Percentiles rank a stretch among this genome's conserved stretches.
Evolutionary conservation across 2,888 invertebrate genomes (phyloP).

Genomic region (Eudasyphora cyanicolor): DNA sequence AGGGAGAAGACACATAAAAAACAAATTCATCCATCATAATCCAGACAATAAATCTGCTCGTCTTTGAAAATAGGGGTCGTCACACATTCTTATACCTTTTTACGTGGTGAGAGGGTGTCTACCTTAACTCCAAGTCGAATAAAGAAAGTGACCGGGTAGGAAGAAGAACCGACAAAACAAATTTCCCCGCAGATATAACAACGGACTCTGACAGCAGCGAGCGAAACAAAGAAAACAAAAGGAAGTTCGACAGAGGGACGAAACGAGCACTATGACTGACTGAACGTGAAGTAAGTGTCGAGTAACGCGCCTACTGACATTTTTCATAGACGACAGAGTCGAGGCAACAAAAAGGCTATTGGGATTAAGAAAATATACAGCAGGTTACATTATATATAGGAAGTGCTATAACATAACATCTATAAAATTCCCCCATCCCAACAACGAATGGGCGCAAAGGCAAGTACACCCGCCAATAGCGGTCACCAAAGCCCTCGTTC

Average conservation of each 20-base stretch:
- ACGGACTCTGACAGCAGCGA: too few species aligned
- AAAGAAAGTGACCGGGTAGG: neutral
- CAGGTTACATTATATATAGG: too few species aligned
- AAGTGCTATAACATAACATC: neutral
- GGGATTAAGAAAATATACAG: neutral
- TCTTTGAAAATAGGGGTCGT: constrained; percentile 45
- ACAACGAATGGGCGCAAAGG: constrained; percentile 88
- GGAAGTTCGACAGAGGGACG: neutral
- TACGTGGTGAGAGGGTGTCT: neutral
- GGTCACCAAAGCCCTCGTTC: constrained; percentile 86
- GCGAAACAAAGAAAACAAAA: constrained; percentile 11
- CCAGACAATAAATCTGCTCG: constrained; percentile 57
- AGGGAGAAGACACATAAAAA: constrained; percentile 33
- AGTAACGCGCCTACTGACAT: neutral
- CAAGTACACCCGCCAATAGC: constrained; percentile 87
- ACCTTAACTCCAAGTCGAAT: neutral
- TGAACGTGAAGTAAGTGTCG: neutral
- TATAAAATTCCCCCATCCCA: neutral
- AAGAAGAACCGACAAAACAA: neutral
- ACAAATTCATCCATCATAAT: constrained; percentile 38
- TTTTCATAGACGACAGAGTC: neutral
- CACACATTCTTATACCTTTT: neutral
- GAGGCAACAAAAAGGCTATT: neutral
- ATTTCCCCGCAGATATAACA: neutral
- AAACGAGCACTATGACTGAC: neutral